Conservation (phyloP, 2,888 invertebrate species). For the Trissoscelio sp. region DNA sequence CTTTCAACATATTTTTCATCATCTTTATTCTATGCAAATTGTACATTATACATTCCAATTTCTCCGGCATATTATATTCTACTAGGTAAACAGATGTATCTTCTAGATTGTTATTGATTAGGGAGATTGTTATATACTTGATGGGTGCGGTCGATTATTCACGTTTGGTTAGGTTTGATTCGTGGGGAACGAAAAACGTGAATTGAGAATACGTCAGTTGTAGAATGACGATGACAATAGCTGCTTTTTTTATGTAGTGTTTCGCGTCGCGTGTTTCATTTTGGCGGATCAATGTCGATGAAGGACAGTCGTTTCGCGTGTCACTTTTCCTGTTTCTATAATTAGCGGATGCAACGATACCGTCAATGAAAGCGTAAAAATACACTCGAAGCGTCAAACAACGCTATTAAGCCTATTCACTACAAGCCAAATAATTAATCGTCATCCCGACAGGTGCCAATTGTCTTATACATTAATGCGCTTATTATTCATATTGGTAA, state of each 20-base stretch:
- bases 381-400: conserved; percentile 3
- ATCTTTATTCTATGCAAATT: too few relatives aligned
- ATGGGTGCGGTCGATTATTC: conserved; percentile 42
- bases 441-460: conserved; percentile 52
- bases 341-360: conserved; percentile 43
- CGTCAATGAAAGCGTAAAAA: conserved; percentile 53
- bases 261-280: conserved; percentile 13
- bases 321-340: conserved; percentile 58
- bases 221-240: conserved; percentile 7
- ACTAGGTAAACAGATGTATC: too few relatives aligned
- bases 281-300: conserved; percentile 31
- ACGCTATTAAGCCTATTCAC: conserved; percentile 42
- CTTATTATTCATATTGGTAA: conserved; percentile 40
- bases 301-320: conserved; percentile 40
- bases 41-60: too few relatives aligned
- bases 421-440: conserved; percentile 62
- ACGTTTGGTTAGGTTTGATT: conserved; percentile 23
- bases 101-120: conserved; percentile 30
- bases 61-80: too few relatives aligned
- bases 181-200: neutral
- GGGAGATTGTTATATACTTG: conserved; percentile 23
- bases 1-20: too few relatives aligned
- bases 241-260: neutral
- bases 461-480: conserved; percentile 21
- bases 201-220: conserved; percentile 30